Conservation (phyloP, 2,888 invertebrate genomes). For the Thalpophila matura region DNA sequence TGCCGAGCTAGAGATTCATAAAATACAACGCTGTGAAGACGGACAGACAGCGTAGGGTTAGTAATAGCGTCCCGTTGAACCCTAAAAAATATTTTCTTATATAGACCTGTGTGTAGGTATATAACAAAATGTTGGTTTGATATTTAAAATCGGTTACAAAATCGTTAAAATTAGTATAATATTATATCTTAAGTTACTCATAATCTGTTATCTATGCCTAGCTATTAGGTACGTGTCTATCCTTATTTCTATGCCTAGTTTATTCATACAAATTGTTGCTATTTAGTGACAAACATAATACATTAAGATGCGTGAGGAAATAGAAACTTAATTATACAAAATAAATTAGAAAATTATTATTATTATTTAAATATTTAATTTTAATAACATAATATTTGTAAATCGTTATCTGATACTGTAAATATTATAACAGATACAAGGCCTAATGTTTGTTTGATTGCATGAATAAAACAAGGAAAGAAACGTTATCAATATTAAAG, state of each 20-base stretch:
- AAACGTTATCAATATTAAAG: neutral
- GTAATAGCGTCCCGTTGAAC: too few relatives aligned
- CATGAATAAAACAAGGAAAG: neutral
- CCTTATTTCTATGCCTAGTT: neutral
- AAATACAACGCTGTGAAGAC: too few relatives aligned
- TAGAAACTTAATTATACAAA: neutral
- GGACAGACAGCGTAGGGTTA: too few relatives aligned
- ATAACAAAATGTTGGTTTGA: neutral
- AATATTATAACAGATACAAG: neutral
- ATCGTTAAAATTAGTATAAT: too few relatives aligned
- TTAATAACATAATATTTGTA: too few relatives aligned
- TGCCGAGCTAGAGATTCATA: too few relatives aligned
- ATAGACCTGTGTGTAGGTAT: neutral
- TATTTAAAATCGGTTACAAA: neutral
- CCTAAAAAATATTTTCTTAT: slow-evolving; percentile 10
- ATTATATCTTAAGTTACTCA: too few relatives aligned
- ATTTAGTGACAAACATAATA: neutral
- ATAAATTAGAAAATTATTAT: too few relatives aligned
- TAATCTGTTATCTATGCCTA: too few relatives aligned
- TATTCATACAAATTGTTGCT: neutral
- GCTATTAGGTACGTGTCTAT: too few relatives aligned
- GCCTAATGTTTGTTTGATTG: neutral
- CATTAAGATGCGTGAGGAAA: neutral
- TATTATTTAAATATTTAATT: neutral
- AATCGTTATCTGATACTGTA: neutral